phyloP scores from a whole-genome alignment of 1,140 invertebrate genomes.

The Leguminivora glycinivorella region DNA sequence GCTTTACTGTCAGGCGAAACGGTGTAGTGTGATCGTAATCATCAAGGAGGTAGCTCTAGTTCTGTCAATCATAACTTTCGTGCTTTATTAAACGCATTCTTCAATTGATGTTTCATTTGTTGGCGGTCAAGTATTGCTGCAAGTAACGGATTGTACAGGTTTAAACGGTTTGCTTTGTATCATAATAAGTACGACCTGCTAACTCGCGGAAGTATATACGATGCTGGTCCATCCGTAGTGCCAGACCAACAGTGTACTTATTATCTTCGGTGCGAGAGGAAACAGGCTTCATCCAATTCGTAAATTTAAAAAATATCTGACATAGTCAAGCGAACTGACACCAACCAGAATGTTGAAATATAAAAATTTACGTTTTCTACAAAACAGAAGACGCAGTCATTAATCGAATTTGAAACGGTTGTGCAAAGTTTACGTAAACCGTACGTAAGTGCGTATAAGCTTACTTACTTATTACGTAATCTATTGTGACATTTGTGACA shows the following conservation, averaged over 20 bases:
- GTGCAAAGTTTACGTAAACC: conserved; percentile 27
- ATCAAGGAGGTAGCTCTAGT: conserved; percentile 8
- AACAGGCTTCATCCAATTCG: too few species aligned
- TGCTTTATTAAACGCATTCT: conserved; percentile 23
- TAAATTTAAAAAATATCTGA: neutral
- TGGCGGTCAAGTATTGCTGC: neutral
- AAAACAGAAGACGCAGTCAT: conserved; percentile 7
- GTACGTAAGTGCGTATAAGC: conserved; percentile 7
- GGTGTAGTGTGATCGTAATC: conserved; percentile 9
- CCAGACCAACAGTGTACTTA: too few species aligned
- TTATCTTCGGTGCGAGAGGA: too few species aligned
- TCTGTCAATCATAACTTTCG: conserved; percentile 22
- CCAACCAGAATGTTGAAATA: neutral
- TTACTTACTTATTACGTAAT: conserved; percentile 12
- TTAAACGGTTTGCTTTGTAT: neutral
- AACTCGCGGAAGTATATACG: too few species aligned
- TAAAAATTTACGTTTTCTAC: neutral
- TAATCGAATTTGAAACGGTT: conserved; percentile 28
- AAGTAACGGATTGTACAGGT: neutral
- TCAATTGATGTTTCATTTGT: conserved; percentile 3
- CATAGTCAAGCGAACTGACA: neutral
- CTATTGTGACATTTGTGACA: conserved; percentile 25
- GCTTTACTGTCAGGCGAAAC: conserved; percentile 9
- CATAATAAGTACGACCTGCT: neutral
- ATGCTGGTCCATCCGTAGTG: too few species aligned